These are phyloP conservation scores for Drosophila tanythrix DNA, from an alignment of 2,888 invertebrate genomes.

Conservation along the genomic window DNA sequence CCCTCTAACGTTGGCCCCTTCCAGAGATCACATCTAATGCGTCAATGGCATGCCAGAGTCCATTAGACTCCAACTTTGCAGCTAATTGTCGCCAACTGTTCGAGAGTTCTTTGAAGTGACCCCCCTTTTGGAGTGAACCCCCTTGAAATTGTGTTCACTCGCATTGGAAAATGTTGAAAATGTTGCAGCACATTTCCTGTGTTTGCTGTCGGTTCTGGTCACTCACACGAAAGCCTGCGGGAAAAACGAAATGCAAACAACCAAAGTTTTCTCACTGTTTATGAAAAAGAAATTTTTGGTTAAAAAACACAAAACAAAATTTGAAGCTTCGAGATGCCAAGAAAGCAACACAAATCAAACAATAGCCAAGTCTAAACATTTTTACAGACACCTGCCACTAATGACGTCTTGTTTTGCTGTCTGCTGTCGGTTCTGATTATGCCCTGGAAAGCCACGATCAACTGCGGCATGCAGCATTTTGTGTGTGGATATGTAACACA, in stretches of 20 bases:
- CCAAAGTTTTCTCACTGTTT: constrained; percentile 58
- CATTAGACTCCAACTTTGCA: constrained; percentile 49
- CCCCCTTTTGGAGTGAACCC: constrained; percentile 33
- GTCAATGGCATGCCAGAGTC: constrained; percentile 65
- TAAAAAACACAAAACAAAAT: constrained; percentile 8
- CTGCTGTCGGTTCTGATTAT: constrained; percentile 43
- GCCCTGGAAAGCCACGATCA: constrained; percentile 3
- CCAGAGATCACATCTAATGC: constrained; percentile 52
- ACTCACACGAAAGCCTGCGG: constrained; percentile 16
- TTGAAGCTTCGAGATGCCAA: constrained; percentile 33
- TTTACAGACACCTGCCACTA: constrained; percentile 80
- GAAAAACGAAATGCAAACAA: constrained; percentile 42
- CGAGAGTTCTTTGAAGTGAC: constrained; percentile 59
- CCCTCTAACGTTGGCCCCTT: background rate
- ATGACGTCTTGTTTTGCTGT: constrained; percentile 75
- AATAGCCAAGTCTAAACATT: constrained; percentile 76
- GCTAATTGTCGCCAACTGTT: constrained; percentile 70
- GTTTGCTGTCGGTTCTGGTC: constrained; percentile 48
- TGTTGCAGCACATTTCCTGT: constrained; percentile 69
- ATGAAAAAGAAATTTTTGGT: constrained; percentile 64
- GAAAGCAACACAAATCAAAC: constrained; percentile 70
- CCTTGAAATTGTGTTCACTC: constrained; percentile 20
- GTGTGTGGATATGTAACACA: background rate
- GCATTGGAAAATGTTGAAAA: constrained; percentile 37
- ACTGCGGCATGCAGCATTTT: constrained; percentile 9